Evolutionary conservation across 2,888 invertebrate species (phyloP), one percentile per base, ranked within the genome.

Genomic region (Pseudococcus viburni): DNA sequence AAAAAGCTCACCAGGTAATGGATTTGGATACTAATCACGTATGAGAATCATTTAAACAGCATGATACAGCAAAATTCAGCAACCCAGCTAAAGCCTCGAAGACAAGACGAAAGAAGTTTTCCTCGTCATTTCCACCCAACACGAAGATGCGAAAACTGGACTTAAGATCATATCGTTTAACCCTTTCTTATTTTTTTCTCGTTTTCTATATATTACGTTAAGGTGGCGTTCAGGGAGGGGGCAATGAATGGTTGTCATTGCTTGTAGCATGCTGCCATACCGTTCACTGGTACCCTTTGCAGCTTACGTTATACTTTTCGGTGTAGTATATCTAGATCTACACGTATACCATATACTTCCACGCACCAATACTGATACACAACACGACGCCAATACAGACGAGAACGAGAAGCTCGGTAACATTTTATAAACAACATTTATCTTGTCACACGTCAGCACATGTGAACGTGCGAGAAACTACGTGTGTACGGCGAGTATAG

Each of bases 391-490:
- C 59, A 19, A 59, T 59, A 22, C 64, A 1, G 59, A 59, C 59
- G 19, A 59, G 8, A 2, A 59, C 59, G 59, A 59, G 19, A 19
- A 64, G 73, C 73, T 73, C 26, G 73, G 33, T 33, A 73, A 73
- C 73, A 73, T 73, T 73, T 73, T 73, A 73, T 73, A 73, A 26
- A 73, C 73, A 73, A 73, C 73, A 73, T 73, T 73, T 73, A 73
- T 73, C 73, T 73, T 73, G 73, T 73, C 73, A 73, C 73, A 73
- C 33, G 73, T 73, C 73, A 73, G 73, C 73, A 73, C 73, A 17
- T 15, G 73, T 33, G 73, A 73, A 73, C 73, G 73, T 73, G 73
- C 33, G 73, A 73, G 17, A 73, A 73, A 73, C 73, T 73, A 73
- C 73, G 73, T 73, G 73, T 73, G 39, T 73, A 33, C 33, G 15